Evolutionary conservation across 2,797 vertebrate genomes (phyloP).

Genomic region (Coendou prehensilis): DNA sequence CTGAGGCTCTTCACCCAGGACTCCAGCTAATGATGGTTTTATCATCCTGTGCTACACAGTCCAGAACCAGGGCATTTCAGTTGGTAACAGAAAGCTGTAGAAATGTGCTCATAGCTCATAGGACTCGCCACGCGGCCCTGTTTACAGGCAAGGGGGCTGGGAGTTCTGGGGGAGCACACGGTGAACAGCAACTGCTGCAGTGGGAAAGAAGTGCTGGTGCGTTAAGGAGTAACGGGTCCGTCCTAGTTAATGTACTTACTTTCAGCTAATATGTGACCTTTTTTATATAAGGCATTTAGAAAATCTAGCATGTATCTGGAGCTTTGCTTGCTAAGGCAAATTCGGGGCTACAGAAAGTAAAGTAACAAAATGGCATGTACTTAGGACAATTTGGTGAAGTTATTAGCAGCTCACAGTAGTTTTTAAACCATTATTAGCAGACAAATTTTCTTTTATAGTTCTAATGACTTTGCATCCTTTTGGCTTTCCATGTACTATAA

Average conservation of each 20-base stretch:
- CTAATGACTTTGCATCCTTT: conserved; percentile 54
- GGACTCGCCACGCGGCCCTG: neutral
- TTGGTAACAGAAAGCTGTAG: conserved; percentile 3
- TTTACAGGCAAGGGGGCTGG: neutral
- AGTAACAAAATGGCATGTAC: conserved; percentile 38
- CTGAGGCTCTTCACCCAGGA: neutral
- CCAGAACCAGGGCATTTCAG: neutral
- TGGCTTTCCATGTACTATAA: neutral
- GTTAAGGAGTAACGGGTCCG: neutral
- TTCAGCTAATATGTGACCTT: conserved; percentile 6
- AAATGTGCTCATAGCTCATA: neutral
- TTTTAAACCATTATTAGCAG: conserved; percentile 47
- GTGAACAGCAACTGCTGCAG: neutral
- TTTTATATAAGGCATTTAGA: conserved; percentile 40
- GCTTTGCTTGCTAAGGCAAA: conserved; percentile 55
- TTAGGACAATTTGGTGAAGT: conserved; percentile 56
- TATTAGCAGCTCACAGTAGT: conserved; percentile 34
- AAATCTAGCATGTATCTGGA: conserved; percentile 71
- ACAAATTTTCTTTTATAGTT: conserved; percentile 65
- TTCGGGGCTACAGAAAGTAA: conserved; percentile 40
- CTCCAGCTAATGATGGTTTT: neutral
- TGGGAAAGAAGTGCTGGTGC: neutral
- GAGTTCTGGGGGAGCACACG: neutral
- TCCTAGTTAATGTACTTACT: neutral
- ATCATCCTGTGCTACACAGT: neutral